These are phyloP conservation scores for Euplexia lucipara DNA, from an alignment of 2,888 invertebrate genomes.

Conservation along the genomic window DNA sequence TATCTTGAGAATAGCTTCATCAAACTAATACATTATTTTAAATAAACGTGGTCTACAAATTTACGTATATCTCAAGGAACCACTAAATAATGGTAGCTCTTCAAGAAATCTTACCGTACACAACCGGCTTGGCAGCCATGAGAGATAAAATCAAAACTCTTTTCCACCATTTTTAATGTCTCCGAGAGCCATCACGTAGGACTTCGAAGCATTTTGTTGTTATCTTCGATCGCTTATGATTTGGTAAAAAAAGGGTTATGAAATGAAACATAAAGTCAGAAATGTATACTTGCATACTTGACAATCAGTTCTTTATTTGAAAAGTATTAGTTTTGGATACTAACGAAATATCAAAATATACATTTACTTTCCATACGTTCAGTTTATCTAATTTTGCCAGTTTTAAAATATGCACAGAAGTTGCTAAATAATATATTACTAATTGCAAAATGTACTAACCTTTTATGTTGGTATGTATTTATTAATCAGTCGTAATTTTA, in stretches of 20 bases:
- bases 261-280: constrained; percentile 33
- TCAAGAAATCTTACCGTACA: constrained; percentile 21
- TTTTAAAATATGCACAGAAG: background rate
- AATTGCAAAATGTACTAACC: background rate
- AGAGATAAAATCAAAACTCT: constrained; percentile 70
- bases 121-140: constrained; percentile 52
- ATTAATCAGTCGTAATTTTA: constrained; percentile 15
- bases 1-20: background rate
- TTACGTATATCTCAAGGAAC: background rate
- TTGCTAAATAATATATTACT: background rate
- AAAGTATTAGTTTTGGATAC: background rate
- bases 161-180: constrained; percentile 66
- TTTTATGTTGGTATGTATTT: constrained; percentile 8
- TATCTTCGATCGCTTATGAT: constrained; percentile 64
- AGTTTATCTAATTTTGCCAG: background rate
- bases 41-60: background rate
- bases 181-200: constrained; percentile 66
- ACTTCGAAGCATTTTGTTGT: constrained; percentile 63
- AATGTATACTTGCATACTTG: background rate
- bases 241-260: constrained; percentile 37
- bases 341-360: background rate
- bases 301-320: background rate
- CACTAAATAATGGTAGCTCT: constrained; percentile 2
- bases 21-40: background rate
- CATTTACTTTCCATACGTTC: too few species aligned